Base-by-base conservation (phyloP, 2,888 invertebrate genomes). In the Entomobrya multifasciata region DNA sequence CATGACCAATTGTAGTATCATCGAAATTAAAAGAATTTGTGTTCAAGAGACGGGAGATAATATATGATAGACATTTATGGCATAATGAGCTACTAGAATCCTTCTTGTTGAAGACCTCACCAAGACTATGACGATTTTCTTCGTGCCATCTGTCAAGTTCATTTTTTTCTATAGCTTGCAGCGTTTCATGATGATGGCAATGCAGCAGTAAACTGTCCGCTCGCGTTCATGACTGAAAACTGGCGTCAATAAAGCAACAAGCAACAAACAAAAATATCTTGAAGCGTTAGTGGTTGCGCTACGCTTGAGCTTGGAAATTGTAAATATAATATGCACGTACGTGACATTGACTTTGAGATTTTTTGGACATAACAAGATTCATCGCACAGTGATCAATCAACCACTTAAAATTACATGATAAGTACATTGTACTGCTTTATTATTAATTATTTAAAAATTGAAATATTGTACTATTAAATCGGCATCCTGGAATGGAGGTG, bases 311-410 rank as follows among this genome's bases (percentile, higher is more conserved):
- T n/a, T 62, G 36, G 20, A 49, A 79, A 49, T 17, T 49, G 30
- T 65, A 49, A 65, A 65, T 41, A 15, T 25, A 41, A 10, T 44
- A 41, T 25, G 25, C 30, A 67, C 20, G 27, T 22, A 20, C 52
- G 20, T 80, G 80, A 70, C 80, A 80, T 80, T 80, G 80, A 80
- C 70, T 80, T 80, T 80, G 57, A 67, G n/a, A n/a, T n/a, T 70
- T 80, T 72, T 80, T 70, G 80, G 80, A 55, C 70, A 80, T 52
- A n/a, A 20, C 3, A 70, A 25, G 47, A n/a, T n/a, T n/a, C n/a
- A n/a, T n/a, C n/a, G n/a, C n/a, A n/a, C n/a, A n/a, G n/a, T n/a
- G n/a, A n/a, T n/a, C n/a, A n/a, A n/a, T n/a, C n/a, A n/a, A n/a
- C n/a, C n/a, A n/a, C n/a, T n/a, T n/a, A n/a, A n/a, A n/a, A n/a